These are phyloP conservation scores for Acromyrmex charruanus DNA, from an alignment of 1,140 invertebrate genomes.

Conservation along the genomic window DNA sequence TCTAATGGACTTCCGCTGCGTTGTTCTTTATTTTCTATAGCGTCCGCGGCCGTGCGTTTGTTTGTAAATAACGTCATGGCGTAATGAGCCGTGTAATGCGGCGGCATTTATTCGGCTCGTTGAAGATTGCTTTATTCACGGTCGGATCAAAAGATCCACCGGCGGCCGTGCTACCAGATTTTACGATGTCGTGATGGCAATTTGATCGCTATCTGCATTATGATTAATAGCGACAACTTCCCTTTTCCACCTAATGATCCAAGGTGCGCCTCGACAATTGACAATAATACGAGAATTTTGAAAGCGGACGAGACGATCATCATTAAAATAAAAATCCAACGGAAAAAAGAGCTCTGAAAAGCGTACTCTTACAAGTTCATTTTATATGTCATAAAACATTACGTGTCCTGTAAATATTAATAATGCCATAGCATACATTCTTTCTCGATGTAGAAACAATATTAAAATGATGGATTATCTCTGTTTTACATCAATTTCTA, in stretches of 20 bases:
- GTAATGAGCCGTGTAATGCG: slow-evolving; percentile 74
- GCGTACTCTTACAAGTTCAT: neutral
- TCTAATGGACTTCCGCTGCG: slow-evolving; percentile 70
- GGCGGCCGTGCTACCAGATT: slow-evolving; percentile 47
- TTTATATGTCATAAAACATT: neutral
- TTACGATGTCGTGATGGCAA: slow-evolving; percentile 46
- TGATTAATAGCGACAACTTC: slow-evolving; percentile 59
- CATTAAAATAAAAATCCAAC: neutral
- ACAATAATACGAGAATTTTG: slow-evolving; percentile 31
- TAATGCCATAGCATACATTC: neutral
- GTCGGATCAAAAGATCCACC: slow-evolving; percentile 48
- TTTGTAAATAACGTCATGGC: slow-evolving; percentile 69
- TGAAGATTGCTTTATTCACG: slow-evolving; percentile 65
- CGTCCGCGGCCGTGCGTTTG: slow-evolving; percentile 50
- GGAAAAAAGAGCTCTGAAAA: neutral
- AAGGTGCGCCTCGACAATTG: slow-evolving; percentile 44
- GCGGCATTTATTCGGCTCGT: slow-evolving; percentile 70
- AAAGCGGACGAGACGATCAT: neutral
- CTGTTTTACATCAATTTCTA: neutral
- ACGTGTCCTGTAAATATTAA: neutral
- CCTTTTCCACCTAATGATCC: slow-evolving; percentile 23
- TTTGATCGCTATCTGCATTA: slow-evolving; percentile 58
- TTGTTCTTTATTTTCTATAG: slow-evolving; percentile 68
- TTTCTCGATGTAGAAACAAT: neutral
- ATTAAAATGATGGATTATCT: neutral